phyloP scores from a whole-genome alignment of 2,888 invertebrate species.

The Galeopsomyia nigrocyanea region DNA sequence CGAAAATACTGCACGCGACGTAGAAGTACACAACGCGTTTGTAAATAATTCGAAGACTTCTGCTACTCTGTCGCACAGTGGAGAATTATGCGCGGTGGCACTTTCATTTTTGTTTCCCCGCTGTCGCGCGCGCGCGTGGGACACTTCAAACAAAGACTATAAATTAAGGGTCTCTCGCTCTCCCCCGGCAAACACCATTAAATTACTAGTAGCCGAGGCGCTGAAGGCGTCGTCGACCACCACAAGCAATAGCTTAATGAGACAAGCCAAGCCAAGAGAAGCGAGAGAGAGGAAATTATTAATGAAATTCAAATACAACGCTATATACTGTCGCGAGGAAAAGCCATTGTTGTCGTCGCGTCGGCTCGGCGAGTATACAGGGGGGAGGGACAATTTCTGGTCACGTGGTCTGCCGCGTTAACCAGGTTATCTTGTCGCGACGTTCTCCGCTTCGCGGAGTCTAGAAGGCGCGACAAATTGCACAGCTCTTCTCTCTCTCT shows the following conservation, averaged over 20 bases:
- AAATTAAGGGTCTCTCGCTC: too few species aligned
- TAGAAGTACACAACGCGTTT: too few species aligned
- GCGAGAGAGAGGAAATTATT: slow-evolving; percentile 14
- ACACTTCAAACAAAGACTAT: too few species aligned
- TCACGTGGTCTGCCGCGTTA: slow-evolving; percentile 35
- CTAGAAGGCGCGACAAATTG: slow-evolving; percentile 40
- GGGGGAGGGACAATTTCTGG: slow-evolving; percentile 31
- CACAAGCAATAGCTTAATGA: not conserved
- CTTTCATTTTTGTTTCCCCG: too few species aligned
- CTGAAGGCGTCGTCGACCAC: not conserved
- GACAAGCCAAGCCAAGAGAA: slow-evolving; percentile 3
- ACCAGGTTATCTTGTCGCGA: slow-evolving; percentile 41
- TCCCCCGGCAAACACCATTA: too few species aligned
- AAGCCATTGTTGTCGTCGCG: not conserved
- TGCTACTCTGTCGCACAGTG: too few species aligned
- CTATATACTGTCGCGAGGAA: not conserved
- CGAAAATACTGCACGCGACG: too few species aligned
- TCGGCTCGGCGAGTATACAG: too few species aligned
- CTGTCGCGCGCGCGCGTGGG: too few species aligned
- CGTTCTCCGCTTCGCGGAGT: not conserved
- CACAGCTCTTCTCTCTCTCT: slow-evolving; percentile 1
- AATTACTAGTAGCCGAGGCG: not conserved
- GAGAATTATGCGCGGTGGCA: too few species aligned
- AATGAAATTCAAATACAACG: slow-evolving; percentile 24
- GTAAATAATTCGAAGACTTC: too few species aligned